These are phyloP conservation scores for Ibycter americanus DNA, from an alignment of 2,797 vertebrate species.

Conservation along the genomic window DNA sequence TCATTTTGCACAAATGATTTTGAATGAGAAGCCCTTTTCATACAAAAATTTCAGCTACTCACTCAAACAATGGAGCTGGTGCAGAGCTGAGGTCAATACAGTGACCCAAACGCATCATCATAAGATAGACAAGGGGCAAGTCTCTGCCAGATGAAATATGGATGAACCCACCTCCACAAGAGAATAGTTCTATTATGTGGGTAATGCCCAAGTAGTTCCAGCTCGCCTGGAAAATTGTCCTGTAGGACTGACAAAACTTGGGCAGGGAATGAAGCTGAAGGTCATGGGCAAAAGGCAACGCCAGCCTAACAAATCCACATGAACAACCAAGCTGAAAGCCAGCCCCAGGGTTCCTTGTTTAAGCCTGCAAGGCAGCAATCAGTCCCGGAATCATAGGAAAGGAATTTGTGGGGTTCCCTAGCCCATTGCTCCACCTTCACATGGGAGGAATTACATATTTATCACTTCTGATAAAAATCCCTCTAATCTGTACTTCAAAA, in stretches of 20 bases:
- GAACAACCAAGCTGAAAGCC: background rate
- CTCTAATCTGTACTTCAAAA: background rate
- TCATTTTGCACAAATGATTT: background rate
- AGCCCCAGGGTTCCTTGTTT: background rate
- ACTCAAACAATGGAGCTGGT: background rate
- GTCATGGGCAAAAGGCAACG: background rate
- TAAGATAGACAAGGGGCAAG: background rate
- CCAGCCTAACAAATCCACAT: background rate
- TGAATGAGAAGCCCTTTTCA: background rate
- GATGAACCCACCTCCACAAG: background rate
- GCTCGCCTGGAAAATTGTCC: background rate
- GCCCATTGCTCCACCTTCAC: background rate
- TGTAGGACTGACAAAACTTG: background rate
- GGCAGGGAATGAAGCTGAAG: background rate
- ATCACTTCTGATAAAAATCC: background rate
- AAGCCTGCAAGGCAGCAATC: background rate
- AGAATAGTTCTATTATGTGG: background rate
- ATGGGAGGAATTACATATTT: background rate
- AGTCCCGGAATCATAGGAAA: accelerated
- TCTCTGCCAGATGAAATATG: background rate
- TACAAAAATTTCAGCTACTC: background rate
- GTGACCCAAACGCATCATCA: background rate
- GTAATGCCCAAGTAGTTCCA: background rate
- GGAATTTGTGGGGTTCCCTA: background rate
- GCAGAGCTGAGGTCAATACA: background rate